phyloP scores from a whole-genome alignment of 2,113 vertebrate genomes.

The Synodontis membranacea region DNA sequence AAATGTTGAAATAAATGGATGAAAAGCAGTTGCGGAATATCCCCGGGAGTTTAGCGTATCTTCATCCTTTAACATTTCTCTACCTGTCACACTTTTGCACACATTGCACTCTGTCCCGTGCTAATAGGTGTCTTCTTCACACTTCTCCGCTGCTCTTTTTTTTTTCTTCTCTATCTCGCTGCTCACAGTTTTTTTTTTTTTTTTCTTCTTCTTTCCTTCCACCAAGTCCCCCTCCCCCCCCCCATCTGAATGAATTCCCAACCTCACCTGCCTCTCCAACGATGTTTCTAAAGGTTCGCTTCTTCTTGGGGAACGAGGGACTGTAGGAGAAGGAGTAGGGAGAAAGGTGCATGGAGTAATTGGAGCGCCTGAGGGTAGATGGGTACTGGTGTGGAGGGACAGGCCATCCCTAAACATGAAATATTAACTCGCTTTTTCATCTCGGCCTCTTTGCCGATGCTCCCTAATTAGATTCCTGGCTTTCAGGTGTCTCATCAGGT shows the following conservation, averaged over 20 bases:
- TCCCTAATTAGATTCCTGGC: slow-evolving; percentile 68
- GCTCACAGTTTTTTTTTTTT: background rate
- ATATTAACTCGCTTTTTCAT: slow-evolving; percentile 77
- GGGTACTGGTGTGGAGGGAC: slow-evolving; percentile 50
- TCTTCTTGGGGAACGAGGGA: slow-evolving; percentile 39
- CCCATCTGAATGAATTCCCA: slow-evolving; percentile 15
- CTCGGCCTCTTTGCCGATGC: slow-evolving; percentile 67
- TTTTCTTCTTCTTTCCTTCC: no score
- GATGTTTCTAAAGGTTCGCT: slow-evolving; percentile 24
- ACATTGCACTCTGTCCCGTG: background rate
- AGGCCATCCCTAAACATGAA: slow-evolving; percentile 69
- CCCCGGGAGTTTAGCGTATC: slow-evolving; percentile 15
- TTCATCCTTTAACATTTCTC: background rate
- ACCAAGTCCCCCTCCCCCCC: no score
- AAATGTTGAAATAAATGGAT: slow-evolving; percentile 54
- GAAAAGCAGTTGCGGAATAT: slow-evolving; percentile 17
- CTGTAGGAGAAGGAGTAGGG: background rate
- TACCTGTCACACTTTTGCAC: slow-evolving; percentile 26
- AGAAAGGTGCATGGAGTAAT: slow-evolving; percentile 57
- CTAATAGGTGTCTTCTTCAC: slow-evolving; percentile 9
- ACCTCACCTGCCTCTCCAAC: slow-evolving; percentile 10
- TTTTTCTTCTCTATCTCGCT: background rate
- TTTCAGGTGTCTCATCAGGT: slow-evolving; percentile 54
- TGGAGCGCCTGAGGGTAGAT: slow-evolving; percentile 65
- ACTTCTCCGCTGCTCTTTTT: background rate